These are phyloP conservation scores for Drosophila neocordata DNA, from an alignment of 1,140 invertebrate species.

Conservation along the genomic window DNA sequence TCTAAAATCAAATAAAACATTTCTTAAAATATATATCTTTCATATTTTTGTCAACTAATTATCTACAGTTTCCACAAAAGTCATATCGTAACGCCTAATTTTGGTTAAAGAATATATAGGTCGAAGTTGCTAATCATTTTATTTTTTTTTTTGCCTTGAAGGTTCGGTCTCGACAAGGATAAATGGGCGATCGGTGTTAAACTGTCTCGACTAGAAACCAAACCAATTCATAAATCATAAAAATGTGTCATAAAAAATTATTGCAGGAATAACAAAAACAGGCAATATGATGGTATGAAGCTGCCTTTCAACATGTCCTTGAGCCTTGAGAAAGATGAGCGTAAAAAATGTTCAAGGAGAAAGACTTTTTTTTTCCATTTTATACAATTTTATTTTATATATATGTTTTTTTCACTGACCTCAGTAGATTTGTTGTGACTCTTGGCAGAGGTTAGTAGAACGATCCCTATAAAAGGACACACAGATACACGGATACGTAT, in stretches of 20 bases:
- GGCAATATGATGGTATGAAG: slow-evolving; percentile 22
- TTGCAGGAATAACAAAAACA: neutral
- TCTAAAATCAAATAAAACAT: neutral
- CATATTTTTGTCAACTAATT: neutral
- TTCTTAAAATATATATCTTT: neutral
- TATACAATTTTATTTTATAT: neutral
- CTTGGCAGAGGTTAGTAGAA: slow-evolving; percentile 39
- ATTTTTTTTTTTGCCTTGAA: slow-evolving; percentile 41
- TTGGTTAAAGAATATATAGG: slow-evolving; percentile 33
- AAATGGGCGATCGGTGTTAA: slow-evolving; percentile 40
- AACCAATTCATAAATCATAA: slow-evolving; percentile 82
- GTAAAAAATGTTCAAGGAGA: slow-evolving; percentile 68
- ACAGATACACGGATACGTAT: slow-evolving; percentile 15
- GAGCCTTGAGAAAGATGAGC: slow-evolving; percentile 37
- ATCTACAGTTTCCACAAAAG: slow-evolving; percentile 22
- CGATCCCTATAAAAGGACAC: slow-evolving; percentile 48
- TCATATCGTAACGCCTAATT: slow-evolving; percentile 61
- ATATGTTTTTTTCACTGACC: slow-evolving; percentile 35
- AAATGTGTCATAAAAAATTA: slow-evolving; percentile 75
- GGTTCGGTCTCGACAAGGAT: slow-evolving; percentile 40
- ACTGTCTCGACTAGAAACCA: slow-evolving; percentile 56
- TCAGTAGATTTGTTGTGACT: slow-evolving; percentile 74
- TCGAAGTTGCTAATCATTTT: slow-evolving; percentile 18
- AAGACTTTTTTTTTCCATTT: slow-evolving; percentile 48
- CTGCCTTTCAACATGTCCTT: slow-evolving; percentile 76